Base-by-base conservation (phyloP, 2,113 vertebrate species). In the Rhinopomastus cyanomelas region DNA sequence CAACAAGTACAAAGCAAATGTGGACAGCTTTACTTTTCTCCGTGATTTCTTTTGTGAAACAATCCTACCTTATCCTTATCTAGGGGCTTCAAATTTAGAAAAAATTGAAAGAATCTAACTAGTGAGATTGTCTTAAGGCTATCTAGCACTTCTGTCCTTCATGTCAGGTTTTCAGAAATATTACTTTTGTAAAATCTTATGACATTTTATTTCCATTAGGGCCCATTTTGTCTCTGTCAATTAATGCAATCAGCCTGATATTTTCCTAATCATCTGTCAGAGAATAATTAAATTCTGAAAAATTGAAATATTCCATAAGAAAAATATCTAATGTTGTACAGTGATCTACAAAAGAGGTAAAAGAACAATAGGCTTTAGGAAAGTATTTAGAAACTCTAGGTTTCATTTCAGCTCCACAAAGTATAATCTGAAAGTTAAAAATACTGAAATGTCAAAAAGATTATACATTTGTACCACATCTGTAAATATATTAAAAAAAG, bases 111-210 rank as follows among this genome's bases (percentile, higher is more conserved):
- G 22, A 68, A 46, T 19, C 4, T 14, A 71, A 5, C 1, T 34
- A 68, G 8, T 64, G 44, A 83, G 20, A 61, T 46, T 34, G 88
- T 5, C 27, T 12, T 15, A 88, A 83, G 26, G 2, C 17, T 67
- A 23, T 13, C 13, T 36, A 59, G 3, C 8, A 42, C 3, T 1
- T 15, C 12, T 36, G 14, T 25, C 5, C 3, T n/a, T 1, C 7
- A 44, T 20, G 22, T 36, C 42, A 88, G 29, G 3, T 27, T 84
- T 78, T 60, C 6, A 51, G 44, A 57, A 6, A 27, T 30, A 30
- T 22, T 59, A 77, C 2, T 78, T 59, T 44, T 53, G 9, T 49
- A 72, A 64, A 2, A 59, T 1, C 3, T 4, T 53, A 5, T 61
- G 57, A 22, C 18, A 51, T 77, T 64, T 15, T 39, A 29, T 2